These are phyloP conservation scores for Xestia xanthographa DNA, from an alignment of 2,888 invertebrate genomes.

Conservation along the genomic window DNA sequence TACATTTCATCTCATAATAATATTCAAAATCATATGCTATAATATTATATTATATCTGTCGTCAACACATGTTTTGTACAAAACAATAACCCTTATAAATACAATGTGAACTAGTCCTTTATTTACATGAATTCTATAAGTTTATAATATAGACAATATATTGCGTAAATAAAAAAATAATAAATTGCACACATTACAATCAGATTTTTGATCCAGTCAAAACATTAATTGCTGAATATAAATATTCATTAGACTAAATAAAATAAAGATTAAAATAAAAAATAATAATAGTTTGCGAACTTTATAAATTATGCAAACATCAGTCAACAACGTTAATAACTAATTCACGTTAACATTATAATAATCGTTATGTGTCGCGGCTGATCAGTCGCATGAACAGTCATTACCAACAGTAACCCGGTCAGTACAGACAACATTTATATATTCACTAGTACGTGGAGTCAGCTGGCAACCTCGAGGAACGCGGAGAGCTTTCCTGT, in stretches of 20 bases:
- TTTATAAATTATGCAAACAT: conserved; percentile 86
- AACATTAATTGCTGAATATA: conserved; percentile 76
- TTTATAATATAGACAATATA: conserved; percentile 69
- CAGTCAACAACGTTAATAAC: conserved; percentile 77
- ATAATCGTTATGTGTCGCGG: conserved; percentile 46
- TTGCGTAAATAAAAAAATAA: conserved; percentile 75
- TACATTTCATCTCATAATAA: conserved; percentile 66
- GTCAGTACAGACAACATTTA: conserved; percentile 64
- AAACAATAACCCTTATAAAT: conserved; percentile 80
- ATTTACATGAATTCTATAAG: conserved; percentile 78
- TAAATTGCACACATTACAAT: conserved; percentile 86
- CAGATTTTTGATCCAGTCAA: conserved; percentile 90
- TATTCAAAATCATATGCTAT: conserved; percentile 68
- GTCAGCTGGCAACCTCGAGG: conserved; percentile 18
- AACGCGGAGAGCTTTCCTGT: background rate
- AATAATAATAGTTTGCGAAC: conserved; percentile 80
- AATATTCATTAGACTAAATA: conserved; percentile 72
- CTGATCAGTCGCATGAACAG: conserved; percentile 41
- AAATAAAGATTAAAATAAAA: conserved; percentile 76
- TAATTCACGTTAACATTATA: conserved; percentile 61
- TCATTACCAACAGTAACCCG: conserved; percentile 43
- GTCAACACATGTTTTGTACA: conserved; percentile 78
- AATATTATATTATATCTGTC: conserved; percentile 68
- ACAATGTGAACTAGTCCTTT: conserved; percentile 73
- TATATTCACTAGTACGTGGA: conserved; percentile 41